phyloP scores from a whole-genome alignment of 2,888 invertebrate species.

The Onchidella celtica region DNA sequence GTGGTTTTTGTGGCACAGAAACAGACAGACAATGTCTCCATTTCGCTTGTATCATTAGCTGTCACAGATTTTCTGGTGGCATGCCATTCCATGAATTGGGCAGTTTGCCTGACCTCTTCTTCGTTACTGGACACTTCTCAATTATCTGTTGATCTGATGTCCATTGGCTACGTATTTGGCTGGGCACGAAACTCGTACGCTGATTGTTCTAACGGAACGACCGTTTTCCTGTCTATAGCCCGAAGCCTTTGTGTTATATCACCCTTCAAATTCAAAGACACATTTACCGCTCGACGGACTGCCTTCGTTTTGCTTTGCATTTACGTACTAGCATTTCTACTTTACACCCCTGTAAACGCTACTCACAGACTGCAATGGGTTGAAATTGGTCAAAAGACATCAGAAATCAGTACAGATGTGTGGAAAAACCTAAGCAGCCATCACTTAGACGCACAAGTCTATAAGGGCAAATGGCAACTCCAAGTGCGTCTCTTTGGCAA shows the following conservation, averaged over 20 bases:
- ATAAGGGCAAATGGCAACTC: too few relatives aligned
- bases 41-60: neutral
- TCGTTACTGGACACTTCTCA: neutral
- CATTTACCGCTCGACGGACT: conserved; percentile 9
- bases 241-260: neutral
- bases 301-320: neutral
- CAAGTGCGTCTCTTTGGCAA: too few relatives aligned
- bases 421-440: too few relatives aligned
- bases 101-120: neutral
- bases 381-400: neutral
- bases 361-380: neutral
- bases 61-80: conserved; percentile 8
- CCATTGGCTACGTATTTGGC: neutral
- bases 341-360: neutral
- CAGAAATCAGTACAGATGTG: too few relatives aligned
- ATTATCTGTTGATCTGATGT: neutral
- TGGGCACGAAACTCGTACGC: neutral
- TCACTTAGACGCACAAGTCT: neutral
- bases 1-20: neutral
- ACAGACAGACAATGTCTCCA: conserved; percentile 6
- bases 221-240: conserved; percentile 5
- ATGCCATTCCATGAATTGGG: neutral
- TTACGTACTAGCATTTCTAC: neutral
- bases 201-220: conserved; percentile 12
- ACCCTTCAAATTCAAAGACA: conserved; percentile 21